phyloP scores from a whole-genome alignment of 2,113 vertebrate species.

The Leucoraja erinaceus region DNA sequence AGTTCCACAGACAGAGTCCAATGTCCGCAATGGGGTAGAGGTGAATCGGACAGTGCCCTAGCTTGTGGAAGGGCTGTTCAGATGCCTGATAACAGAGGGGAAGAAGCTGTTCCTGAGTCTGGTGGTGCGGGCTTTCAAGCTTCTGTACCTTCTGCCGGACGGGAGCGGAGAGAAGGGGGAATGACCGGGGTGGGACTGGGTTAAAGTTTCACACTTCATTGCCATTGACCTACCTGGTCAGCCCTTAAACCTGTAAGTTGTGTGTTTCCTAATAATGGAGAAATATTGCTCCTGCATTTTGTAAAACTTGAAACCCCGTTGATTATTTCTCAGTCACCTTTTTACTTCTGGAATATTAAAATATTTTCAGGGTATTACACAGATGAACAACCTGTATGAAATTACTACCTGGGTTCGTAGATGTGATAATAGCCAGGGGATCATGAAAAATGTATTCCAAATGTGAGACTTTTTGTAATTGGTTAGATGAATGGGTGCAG shows the following conservation, averaged over 20 bases:
- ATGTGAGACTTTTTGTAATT: neutral
- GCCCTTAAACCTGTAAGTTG: too few relatives aligned
- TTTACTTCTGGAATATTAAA: neutral
- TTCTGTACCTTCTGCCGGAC: too few relatives aligned
- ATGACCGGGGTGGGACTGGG: too few relatives aligned
- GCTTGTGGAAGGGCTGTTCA: too few relatives aligned
- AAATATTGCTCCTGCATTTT: neutral
- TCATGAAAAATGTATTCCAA: neutral
- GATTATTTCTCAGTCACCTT: neutral
- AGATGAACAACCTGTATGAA: neutral
- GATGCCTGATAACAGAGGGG: too few relatives aligned
- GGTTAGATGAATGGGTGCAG: neutral
- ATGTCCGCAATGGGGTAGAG: too few relatives aligned
- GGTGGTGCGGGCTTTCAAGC: too few relatives aligned
- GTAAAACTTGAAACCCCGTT: neutral
- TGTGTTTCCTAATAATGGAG: neutral
- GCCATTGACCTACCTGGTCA: neutral
- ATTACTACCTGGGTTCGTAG: neutral
- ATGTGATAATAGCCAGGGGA: neutral
- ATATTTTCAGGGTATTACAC: neutral
- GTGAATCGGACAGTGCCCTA: too few relatives aligned
- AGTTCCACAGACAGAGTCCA: too few relatives aligned
- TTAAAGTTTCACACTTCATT: neutral
- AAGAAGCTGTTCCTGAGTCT: too few relatives aligned
- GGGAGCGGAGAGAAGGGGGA: too few relatives aligned